These are phyloP conservation scores for Nasonia oneida DNA, from an alignment of 2,888 invertebrate species.

Conservation along the genomic window DNA sequence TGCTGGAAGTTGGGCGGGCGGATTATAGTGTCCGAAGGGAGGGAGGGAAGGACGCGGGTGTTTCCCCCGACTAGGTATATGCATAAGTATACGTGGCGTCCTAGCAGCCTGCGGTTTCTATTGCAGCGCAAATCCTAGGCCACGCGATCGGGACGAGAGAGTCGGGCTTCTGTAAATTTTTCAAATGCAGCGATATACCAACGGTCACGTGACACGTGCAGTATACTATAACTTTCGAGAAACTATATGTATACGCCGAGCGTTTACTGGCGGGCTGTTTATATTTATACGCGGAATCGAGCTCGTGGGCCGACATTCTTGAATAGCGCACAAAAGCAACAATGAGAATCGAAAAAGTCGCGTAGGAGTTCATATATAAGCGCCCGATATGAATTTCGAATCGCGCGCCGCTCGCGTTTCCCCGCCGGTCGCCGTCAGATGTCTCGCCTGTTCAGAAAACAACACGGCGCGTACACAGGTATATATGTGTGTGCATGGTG, in stretches of 20 bases:
- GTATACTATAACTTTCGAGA: background rate
- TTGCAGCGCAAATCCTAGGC: background rate
- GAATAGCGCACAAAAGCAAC: background rate
- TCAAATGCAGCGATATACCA: background rate
- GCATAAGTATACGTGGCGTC: background rate
- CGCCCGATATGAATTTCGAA: constrained; percentile 38
- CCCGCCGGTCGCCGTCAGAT: constrained; percentile 56
- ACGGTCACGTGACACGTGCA: background rate
- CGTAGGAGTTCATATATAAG: background rate
- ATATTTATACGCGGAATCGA: background rate
- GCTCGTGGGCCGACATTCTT: background rate
- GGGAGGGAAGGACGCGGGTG: background rate
- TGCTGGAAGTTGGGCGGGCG: background rate
- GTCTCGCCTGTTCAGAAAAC: constrained; percentile 40
- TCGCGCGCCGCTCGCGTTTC: background rate
- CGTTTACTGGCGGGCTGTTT: background rate
- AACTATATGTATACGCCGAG: background rate
- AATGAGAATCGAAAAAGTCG: background rate
- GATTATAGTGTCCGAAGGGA: background rate
- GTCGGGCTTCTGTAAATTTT: background rate
- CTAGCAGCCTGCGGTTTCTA: background rate
- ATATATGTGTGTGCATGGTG: background rate
- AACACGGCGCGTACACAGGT: background rate
- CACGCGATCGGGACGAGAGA: too few species aligned
- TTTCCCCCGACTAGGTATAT: background rate